phyloP scores from a whole-genome alignment of 2,113 vertebrate species.

The Colossoma macropomum region DNA sequence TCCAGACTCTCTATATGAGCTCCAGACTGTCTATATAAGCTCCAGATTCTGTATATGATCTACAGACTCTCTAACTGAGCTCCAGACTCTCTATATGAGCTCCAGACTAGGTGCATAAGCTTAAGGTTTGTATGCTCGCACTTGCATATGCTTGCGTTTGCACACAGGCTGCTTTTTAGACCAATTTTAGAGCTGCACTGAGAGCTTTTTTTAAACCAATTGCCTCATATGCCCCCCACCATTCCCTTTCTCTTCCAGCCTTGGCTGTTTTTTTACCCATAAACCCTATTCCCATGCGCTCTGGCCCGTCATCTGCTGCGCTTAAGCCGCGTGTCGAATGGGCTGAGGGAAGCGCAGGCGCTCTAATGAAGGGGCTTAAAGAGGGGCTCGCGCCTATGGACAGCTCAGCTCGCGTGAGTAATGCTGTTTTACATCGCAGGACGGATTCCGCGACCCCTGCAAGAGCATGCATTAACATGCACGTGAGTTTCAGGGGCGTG shows the following conservation, averaged over 20 bases:
- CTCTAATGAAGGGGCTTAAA: slow-evolving; percentile 92
- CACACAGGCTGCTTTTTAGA: no score
- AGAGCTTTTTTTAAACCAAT: background rate
- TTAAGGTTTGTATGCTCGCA: no score
- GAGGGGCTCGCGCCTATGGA: slow-evolving; percentile 87
- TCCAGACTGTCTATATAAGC: no score
- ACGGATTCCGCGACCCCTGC: slow-evolving; percentile 74
- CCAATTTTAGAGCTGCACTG: background rate
- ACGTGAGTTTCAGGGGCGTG: slow-evolving; percentile 72
- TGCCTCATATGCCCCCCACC: background rate
- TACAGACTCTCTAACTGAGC: no score
- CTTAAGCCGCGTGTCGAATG: slow-evolving; percentile 88
- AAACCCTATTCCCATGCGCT: slow-evolving; percentile 78
- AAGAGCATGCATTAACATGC: slow-evolving; percentile 59
- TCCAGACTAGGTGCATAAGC: no score
- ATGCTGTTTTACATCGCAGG: slow-evolving; percentile 85
- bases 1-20: no score
- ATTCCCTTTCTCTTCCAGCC: background rate
- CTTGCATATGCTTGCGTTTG: no score
- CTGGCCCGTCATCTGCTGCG: slow-evolving; percentile 71
- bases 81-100: no score
- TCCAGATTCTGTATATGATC: no score
- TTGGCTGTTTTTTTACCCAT: background rate
- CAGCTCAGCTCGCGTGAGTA: slow-evolving; percentile 86
- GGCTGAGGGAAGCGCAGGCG: slow-evolving; percentile 81